phyloP scores from a whole-genome alignment of 2,797 vertebrate species.

The Xiphophorus birchmanni region DNA sequence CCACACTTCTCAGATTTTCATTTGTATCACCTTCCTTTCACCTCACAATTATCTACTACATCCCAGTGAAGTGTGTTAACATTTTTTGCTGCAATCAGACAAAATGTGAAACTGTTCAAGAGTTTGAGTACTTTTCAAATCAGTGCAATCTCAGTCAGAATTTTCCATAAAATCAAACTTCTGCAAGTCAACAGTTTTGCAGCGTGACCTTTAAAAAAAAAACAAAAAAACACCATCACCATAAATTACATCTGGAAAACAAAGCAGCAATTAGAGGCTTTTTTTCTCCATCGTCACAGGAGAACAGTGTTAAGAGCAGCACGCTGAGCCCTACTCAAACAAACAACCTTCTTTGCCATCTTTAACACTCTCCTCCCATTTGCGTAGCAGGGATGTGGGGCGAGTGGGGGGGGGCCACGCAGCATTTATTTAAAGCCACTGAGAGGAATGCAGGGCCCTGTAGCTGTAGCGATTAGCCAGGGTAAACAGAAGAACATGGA shows the following conservation, averaged over 20 bases:
- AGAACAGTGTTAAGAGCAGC: conserved; percentile 43
- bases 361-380: conserved; percentile 78
- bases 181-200: conserved; percentile 20
- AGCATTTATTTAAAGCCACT: conserved; percentile 79
- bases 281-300: conserved; percentile 43
- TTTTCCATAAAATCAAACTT: conserved; percentile 55
- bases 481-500: conserved; percentile 73
- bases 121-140: background rate
- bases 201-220: background rate
- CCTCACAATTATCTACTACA: background rate
- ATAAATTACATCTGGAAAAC: conserved; percentile 55
- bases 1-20: background rate
- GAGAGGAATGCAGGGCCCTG: conserved; percentile 73
- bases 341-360: conserved; percentile 77
- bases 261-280: conserved; percentile 70
- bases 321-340: conserved; percentile 66
- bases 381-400: conserved; percentile 33
- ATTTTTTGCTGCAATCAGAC: background rate
- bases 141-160: conserved; percentile 29
- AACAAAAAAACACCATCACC: conserved; percentile 9
- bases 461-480: conserved; percentile 71
- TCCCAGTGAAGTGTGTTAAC: no score
- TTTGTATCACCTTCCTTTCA: background rate
- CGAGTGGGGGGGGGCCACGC: conserved; percentile 48
- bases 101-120: background rate